A percentile compares a stretch with the other conserved stretches of the same genome.
Conservation (phyloP, 2,113 vertebrate genomes). For the Vulpes vulpes region DNA sequence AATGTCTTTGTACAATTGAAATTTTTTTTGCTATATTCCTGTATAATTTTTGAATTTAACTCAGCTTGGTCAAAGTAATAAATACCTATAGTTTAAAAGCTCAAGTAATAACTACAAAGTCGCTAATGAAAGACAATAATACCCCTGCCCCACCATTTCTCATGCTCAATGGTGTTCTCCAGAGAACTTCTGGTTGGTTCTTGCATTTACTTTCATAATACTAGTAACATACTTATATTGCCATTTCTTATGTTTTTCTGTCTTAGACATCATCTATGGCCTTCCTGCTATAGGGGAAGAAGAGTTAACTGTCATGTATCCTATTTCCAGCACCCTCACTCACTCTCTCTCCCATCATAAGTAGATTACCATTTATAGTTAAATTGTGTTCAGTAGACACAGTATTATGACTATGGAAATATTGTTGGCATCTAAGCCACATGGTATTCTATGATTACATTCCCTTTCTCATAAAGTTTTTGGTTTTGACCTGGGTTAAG, state of each 20-base stretch:
- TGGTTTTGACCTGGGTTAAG: background rate
- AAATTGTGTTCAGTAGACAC: background rate
- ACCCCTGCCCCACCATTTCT: background rate
- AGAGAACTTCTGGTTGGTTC: background rate
- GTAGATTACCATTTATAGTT: background rate
- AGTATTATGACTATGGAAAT: background rate
- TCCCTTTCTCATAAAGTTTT: background rate
- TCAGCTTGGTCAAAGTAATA: background rate
- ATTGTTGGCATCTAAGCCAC: background rate
- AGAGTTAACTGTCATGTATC: background rate
- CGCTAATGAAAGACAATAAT: background rate
- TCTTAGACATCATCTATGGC: background rate
- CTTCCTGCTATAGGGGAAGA: background rate
- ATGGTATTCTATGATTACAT: background rate
- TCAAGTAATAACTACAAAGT: background rate
- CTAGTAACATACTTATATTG: background rate
- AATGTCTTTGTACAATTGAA: background rate
- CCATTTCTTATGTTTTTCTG: background rate
- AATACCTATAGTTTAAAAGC: background rate
- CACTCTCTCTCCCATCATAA: background rate
- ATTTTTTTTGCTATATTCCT: background rate
- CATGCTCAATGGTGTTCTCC: background rate
- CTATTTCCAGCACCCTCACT: no score
- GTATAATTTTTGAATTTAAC: background rate
- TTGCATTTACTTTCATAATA: background rate